phyloP scores from a whole-genome alignment of 2,113 vertebrate species.

The Macroglossus sobrinus region DNA sequence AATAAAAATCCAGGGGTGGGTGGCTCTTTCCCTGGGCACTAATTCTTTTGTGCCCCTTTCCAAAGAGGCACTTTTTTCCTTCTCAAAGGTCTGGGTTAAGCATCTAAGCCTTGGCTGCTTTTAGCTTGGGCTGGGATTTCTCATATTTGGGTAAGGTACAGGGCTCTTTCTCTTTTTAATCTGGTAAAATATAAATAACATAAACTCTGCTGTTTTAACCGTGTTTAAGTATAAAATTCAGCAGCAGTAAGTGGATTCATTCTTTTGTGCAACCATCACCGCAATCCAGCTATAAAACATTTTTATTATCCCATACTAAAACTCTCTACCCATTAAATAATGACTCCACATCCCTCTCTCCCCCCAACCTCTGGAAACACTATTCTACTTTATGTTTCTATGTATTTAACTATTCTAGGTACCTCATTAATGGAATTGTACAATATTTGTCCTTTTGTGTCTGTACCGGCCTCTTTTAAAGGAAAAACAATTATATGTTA shows the following conservation, averaged over 20 bases:
- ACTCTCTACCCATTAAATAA: background rate
- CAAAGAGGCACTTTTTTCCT: background rate
- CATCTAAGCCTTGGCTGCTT: background rate
- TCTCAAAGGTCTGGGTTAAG: background rate
- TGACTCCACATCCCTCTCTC: background rate
- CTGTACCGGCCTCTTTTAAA: background rate
- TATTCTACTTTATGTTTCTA: background rate
- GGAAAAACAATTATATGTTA: background rate
- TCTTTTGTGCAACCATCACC: background rate
- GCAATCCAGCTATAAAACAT: background rate
- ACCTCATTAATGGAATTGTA: background rate
- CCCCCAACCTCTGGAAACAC: background rate
- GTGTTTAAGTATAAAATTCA: slow-evolving; percentile 13
- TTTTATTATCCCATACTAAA: background rate
- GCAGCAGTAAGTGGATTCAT: background rate
- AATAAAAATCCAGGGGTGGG: background rate
- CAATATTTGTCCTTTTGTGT: background rate
- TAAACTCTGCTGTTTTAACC: background rate
- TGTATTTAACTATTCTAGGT: slow-evolving; percentile 1
- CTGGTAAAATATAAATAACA: background rate
- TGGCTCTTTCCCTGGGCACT: background rate
- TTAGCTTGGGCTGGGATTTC: background rate
- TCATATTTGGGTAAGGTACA: background rate
- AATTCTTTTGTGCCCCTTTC: background rate
- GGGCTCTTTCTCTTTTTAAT: background rate